These are phyloP conservation scores for Cepphus grylle DNA, from an alignment of 2,113 vertebrate genomes.

Conservation along the genomic window DNA sequence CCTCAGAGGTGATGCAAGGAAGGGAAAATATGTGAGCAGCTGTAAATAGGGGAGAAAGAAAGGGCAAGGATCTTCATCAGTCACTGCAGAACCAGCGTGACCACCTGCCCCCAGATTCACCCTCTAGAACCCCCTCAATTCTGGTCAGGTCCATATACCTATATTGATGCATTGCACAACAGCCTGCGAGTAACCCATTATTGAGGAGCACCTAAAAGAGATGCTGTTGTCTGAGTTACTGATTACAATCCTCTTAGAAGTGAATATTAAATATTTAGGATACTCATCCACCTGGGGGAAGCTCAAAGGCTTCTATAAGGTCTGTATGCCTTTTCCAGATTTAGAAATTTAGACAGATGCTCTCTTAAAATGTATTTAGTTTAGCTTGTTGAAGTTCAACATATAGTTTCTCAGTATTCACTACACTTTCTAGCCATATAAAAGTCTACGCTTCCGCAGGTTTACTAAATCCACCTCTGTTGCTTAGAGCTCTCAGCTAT, in stretches of 20 bases:
- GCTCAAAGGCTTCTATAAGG: neutral
- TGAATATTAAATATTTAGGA: neutral
- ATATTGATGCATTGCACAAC: neutral
- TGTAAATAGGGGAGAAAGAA: neutral
- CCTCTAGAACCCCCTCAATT: neutral
- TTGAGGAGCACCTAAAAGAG: neutral
- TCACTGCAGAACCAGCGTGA: neutral
- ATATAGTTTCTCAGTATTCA: neutral
- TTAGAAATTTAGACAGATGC: neutral
- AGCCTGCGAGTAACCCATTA: neutral
- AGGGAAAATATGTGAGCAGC: neutral
- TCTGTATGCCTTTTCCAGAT: neutral
- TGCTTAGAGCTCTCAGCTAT: neutral
- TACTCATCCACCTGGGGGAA: neutral
- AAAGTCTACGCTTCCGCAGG: neutral
- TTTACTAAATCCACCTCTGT: neutral
- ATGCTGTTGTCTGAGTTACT: neutral
- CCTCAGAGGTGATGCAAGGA: neutral
- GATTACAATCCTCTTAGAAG: neutral
- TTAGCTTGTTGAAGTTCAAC: neutral
- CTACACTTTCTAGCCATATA: neutral
- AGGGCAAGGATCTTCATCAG: neutral
- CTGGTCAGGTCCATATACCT: neutral
- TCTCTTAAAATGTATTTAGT: neutral
- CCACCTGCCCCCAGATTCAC: neutral